These are phyloP conservation scores for Scaptomyza reducta DNA, from an alignment of 2,888 invertebrate species.

Conservation along the genomic window DNA sequence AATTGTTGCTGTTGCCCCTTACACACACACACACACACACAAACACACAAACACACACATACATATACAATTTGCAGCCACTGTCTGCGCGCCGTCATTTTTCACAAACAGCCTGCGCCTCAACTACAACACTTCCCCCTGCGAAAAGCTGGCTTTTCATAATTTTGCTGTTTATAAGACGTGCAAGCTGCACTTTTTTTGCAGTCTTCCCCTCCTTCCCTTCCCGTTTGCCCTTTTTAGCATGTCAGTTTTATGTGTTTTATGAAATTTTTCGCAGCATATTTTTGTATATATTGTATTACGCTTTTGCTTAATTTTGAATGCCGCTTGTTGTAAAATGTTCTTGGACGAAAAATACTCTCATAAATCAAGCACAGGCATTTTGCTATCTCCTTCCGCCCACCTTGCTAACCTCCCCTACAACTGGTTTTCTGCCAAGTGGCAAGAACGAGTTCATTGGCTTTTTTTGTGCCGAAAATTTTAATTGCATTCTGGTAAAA, in stretches of 20 bases:
- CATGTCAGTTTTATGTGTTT: slow-evolving; percentile 77
- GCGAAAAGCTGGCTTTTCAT: slow-evolving; percentile 65
- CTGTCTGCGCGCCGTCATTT: slow-evolving; percentile 67
- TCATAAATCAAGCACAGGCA: slow-evolving; percentile 75
- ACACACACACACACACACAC: slow-evolving; percentile 11
- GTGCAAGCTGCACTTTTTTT: slow-evolving; percentile 68
- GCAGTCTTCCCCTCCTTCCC: neutral
- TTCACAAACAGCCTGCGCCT: slow-evolving; percentile 61
- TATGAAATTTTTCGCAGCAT: slow-evolving; percentile 76
- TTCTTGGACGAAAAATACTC: slow-evolving; percentile 55
- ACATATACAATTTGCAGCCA: slow-evolving; percentile 59
- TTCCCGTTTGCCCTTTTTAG: slow-evolving; percentile 14
- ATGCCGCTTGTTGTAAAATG: slow-evolving; percentile 62
- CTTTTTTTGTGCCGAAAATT: slow-evolving; percentile 55
- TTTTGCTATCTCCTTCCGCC: slow-evolving; percentile 29
- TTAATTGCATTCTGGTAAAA: slow-evolving; percentile 70
- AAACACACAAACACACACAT: slow-evolving; percentile 35
- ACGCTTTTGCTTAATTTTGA: slow-evolving; percentile 72
- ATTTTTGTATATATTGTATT: slow-evolving; percentile 75
- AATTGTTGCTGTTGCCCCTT: slow-evolving; percentile 15
- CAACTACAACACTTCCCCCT: neutral
- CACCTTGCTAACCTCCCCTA: neutral
- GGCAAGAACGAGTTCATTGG: slow-evolving; percentile 67
- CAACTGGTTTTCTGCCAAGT: slow-evolving; percentile 16
- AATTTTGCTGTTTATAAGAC: slow-evolving; percentile 72